phyloP scores from a whole-genome alignment of 2,888 invertebrate species.

The Lacanobia oleracea region DNA sequence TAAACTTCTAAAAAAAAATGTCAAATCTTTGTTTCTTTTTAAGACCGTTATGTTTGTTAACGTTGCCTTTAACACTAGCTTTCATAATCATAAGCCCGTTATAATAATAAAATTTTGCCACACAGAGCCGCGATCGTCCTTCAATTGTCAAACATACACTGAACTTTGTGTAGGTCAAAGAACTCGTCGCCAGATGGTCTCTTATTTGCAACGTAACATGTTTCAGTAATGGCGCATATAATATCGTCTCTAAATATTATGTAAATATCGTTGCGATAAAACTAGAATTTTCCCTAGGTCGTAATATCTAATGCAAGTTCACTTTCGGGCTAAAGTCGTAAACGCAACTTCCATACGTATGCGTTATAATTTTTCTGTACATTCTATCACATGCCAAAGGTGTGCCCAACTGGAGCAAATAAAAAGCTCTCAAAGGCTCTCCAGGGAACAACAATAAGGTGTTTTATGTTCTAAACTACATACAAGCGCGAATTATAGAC shows the following conservation, averaged over 20 bases:
- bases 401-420: slow-evolving; percentile 78
- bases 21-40: slow-evolving; percentile 2
- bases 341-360: slow-evolving; percentile 61
- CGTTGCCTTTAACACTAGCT: slow-evolving; percentile 11
- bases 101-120: slow-evolving; percentile 32
- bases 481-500: slow-evolving; percentile 73
- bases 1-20: not conserved
- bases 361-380: slow-evolving; percentile 65
- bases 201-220: slow-evolving; percentile 40
- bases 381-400: slow-evolving; percentile 72
- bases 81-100: slow-evolving; percentile 23
- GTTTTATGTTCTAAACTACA: slow-evolving; percentile 78
- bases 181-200: slow-evolving; percentile 42
- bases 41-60: slow-evolving; percentile 8
- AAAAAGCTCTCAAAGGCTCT: slow-evolving; percentile 80
- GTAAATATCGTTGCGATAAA: slow-evolving; percentile 33
- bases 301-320: slow-evolving; percentile 37
- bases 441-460: slow-evolving; percentile 81
- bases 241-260: slow-evolving; percentile 32
- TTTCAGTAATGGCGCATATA: slow-evolving; percentile 44
- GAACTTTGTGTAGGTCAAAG: slow-evolving; percentile 55
- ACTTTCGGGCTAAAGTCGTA: slow-evolving; percentile 58
- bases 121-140: slow-evolving; percentile 43
- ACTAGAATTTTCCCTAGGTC: slow-evolving; percentile 38
- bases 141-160: slow-evolving; percentile 46